Conservation (phyloP, 2,113 vertebrate genomes). For the Poicephalus meyeri region DNA sequence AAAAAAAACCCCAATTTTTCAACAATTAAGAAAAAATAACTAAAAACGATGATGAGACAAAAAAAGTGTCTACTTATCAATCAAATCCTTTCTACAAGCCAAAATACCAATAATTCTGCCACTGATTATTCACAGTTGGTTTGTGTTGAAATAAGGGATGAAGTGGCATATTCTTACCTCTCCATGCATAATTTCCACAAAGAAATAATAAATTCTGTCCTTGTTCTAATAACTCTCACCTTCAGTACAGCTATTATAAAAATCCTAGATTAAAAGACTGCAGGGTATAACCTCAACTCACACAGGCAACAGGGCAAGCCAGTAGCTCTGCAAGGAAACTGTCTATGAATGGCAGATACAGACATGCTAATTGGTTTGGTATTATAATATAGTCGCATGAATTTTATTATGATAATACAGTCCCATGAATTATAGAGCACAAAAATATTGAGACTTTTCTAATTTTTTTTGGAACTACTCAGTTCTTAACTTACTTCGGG, state of each 20-base stretch:
- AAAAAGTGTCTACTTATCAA: neutral
- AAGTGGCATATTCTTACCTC: neutral
- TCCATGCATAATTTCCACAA: neutral
- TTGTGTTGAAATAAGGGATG: neutral
- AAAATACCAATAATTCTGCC: neutral
- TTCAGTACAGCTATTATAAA: neutral
- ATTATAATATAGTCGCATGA: neutral
- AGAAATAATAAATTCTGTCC: neutral
- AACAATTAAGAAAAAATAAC: neutral
- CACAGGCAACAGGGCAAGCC: neutral
- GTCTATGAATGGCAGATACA: neutral
- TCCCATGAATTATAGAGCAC: neutral
- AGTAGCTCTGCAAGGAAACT: neutral
- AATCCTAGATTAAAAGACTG: neutral
- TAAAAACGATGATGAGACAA: neutral
- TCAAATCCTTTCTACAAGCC: neutral
- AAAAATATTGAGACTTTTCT: neutral
- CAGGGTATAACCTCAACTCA: neutral
- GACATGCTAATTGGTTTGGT: neutral
- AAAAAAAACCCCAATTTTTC: neutral
- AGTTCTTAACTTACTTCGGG: neutral
- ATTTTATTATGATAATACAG: neutral
- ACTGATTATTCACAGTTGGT: neutral
- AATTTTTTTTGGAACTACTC: neutral
- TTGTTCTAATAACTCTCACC: neutral